Evolutionary conservation across 2,797 vertebrate species (phyloP).

Genomic region (Falco berigora): DNA sequence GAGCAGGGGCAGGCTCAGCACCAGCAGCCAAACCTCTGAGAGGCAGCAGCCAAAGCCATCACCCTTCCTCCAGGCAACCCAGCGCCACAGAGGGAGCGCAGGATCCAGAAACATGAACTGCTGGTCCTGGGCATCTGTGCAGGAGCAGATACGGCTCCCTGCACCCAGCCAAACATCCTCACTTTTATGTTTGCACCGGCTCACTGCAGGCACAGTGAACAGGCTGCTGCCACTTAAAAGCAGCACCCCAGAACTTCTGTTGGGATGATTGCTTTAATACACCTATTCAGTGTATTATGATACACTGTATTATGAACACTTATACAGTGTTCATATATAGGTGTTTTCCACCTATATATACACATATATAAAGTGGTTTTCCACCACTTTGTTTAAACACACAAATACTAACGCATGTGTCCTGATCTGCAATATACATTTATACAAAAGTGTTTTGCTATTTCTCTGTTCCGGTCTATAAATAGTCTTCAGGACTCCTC

Average conservation of each 20-base stretch:
- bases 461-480: background rate
- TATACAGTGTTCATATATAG: too few relatives aligned
- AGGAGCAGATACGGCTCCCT: background rate
- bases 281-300: background rate
- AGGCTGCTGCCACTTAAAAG: background rate
- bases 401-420: background rate
- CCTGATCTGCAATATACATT: background rate
- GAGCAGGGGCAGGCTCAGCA: background rate
- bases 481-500: background rate
- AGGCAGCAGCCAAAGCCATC: background rate
- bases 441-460: background rate
- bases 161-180: background rate
- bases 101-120: background rate
- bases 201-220: accelerated
- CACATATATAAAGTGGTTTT: background rate
- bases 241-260: background rate
- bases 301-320: too few relatives aligned
- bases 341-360: too few relatives aligned
- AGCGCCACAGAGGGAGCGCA: too few relatives aligned
- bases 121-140: background rate
- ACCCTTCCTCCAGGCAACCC: background rate
- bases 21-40: background rate
- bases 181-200: too few relatives aligned
- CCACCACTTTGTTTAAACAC: background rate
- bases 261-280: background rate